Evolutionary conservation across 1,140 invertebrate genomes (phyloP), one percentile per base, ranked within the genome.

Genomic region (Drosophila saltans): DNA sequence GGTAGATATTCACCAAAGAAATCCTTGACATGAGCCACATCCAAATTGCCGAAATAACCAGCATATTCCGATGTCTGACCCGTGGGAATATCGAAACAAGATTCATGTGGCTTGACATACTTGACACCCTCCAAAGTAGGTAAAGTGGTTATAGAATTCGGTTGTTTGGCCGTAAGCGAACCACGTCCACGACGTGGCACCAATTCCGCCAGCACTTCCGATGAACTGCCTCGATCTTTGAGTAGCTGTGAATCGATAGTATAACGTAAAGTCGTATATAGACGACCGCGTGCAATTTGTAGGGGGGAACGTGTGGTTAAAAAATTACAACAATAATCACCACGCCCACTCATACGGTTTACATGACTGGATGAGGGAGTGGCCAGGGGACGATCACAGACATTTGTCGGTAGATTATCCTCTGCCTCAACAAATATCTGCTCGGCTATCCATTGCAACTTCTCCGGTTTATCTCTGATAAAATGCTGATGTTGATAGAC

Each of bases 1-100:
- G 83, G 84, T 66, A 89, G 7, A 45, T 66, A 78, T 0, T 88
- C 80, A 0, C 59, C 36, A 24, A 88, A 88, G 73, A 88, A 88
- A 0, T 70, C 66, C 5, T 52, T 58, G 7, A 88, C 66, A 10
- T 60, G 48, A 1, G 30, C 1, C 0, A 52, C 24, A 0, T 75
- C 63, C 66, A 83, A 62, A 1, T 11, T 28, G 1, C 83, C 83
- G 16, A 83, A 86, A 55, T 67, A 88, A 0, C 81, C 81, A 0
- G 81, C 81, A 24, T 81, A 85, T 3, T 75, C 75, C 7, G 82
- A 68, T 8, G 59, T 68, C 3, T 78, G 62, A 2, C 43, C 33
- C 0, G 24, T 10, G 10, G 59, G 55, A 10, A 81, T 41, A 0
- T 24, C 30, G 11, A 76, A 56, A 2, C 71, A 64, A 0, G 83